Percentiles rank a stretch among this genome's conserved stretches.
Conservation (phyloP, 2,113 vertebrate genomes). For the Myrmecobius fasciatus region DNA sequence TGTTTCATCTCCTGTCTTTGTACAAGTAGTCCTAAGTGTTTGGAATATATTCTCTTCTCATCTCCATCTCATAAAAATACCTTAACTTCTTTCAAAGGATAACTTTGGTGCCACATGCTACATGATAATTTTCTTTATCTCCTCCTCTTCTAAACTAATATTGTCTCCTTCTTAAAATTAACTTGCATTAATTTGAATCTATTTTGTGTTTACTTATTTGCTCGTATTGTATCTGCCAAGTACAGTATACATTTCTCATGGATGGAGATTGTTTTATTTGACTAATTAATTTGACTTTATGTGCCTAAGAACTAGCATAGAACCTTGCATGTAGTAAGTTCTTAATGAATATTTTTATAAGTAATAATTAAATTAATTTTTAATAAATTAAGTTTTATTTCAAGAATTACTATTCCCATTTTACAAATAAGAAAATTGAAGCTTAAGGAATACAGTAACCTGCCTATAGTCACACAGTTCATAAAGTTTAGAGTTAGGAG, state of each 20-base stretch:
- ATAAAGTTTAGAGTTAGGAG: not conserved
- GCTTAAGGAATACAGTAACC: not conserved
- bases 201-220: not conserved
- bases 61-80: not conserved
- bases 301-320: not conserved
- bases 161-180: not conserved
- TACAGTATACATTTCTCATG: not conserved
- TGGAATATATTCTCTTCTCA: not conserved
- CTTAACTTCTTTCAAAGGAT: not conserved
- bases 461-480: not conserved
- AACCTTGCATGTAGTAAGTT: not conserved
- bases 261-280: not conserved
- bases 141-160: not conserved
- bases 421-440: not conserved
- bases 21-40: not conserved
- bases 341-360: not conserved
- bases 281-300: not conserved
- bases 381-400: not conserved
- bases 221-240: not conserved
- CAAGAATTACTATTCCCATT: not conserved
- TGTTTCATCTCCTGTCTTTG: not conserved
- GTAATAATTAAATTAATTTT: not conserved
- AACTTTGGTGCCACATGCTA: not conserved
- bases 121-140: not conserved
- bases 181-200: not conserved